These are phyloP conservation scores for Agrochola circellaris DNA, from an alignment of 2,888 invertebrate genomes.

Conservation along the genomic window DNA sequence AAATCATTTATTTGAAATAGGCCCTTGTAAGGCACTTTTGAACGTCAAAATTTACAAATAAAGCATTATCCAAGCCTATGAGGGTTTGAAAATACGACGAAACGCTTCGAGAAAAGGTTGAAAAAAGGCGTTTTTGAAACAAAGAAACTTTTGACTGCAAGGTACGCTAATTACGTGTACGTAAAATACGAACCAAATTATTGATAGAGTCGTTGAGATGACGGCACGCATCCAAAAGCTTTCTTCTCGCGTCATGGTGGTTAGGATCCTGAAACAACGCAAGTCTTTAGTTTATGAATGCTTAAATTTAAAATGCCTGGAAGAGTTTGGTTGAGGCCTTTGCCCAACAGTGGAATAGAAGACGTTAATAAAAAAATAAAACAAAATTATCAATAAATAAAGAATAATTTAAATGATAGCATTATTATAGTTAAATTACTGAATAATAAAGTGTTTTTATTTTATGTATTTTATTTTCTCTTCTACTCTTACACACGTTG, in stretches of 20 bases:
- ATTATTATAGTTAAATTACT: too few relatives aligned
- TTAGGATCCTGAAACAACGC: slow-evolving; percentile 69
- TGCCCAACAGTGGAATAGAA: background rate
- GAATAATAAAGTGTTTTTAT: too few relatives aligned
- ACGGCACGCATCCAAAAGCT: slow-evolving; percentile 76
- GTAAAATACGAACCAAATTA: slow-evolving; percentile 75
- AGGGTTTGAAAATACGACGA: too few relatives aligned
- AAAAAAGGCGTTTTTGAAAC: too few relatives aligned
- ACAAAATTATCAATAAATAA: background rate
- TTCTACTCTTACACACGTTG: too few relatives aligned
- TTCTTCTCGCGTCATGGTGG: slow-evolving; percentile 69
- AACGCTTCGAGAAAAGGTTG: too few relatives aligned
- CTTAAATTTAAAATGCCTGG: background rate
- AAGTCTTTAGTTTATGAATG: background rate
- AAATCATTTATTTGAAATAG: too few relatives aligned
- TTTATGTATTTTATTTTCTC: too few relatives aligned
- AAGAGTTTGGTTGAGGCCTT: background rate
- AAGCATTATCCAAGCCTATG: too few relatives aligned
- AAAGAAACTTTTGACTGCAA: background rate
- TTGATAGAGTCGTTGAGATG: slow-evolving; percentile 78
- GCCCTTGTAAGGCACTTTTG: too few relatives aligned
- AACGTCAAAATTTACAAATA: too few relatives aligned
- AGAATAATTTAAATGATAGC: background rate
- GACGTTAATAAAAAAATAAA: too few relatives aligned
- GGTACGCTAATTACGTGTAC: background rate